phyloP scores from a whole-genome alignment of 2,113 vertebrate species.

The Suricata suricatta region DNA sequence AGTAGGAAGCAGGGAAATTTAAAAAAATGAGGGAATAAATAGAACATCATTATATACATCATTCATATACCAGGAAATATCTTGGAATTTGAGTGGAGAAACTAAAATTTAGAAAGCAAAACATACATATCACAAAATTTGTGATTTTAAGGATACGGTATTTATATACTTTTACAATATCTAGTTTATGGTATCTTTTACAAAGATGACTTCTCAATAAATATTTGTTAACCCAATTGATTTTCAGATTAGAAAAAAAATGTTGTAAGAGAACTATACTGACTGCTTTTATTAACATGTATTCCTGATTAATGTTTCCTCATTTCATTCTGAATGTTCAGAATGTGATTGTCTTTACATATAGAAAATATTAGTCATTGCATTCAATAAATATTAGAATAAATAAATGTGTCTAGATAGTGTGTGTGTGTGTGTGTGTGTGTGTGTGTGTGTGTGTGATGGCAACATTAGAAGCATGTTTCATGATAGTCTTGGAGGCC shows the following conservation, averaged over 20 bases:
- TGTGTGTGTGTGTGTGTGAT: neutral
- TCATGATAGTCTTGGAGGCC: neutral
- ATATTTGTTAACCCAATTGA: neutral
- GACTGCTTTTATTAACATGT: neutral
- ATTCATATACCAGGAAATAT: neutral
- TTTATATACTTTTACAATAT: neutral
- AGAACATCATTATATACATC: neutral
- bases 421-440: neutral
- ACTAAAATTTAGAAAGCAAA: neutral
- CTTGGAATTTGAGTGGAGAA: neutral
- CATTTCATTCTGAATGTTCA: neutral
- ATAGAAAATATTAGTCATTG: neutral
- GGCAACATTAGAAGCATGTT: neutral
- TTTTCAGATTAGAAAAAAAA: neutral
- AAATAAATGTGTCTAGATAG: neutral
- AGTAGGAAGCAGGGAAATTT: neutral
- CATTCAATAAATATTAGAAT: neutral
- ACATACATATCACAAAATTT: neutral
- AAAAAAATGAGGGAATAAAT: neutral
- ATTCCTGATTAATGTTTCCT: neutral
- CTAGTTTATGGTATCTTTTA: neutral
- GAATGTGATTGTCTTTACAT: neutral
- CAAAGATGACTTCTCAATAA: neutral
- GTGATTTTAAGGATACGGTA: neutral
- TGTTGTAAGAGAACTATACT: neutral